A percentile compares a stretch with the other conserved stretches of the same genome.
Evolutionary conservation across 1,140 invertebrate species (phyloP).

Genomic region (Caenorhabditis brenneri): DNA sequence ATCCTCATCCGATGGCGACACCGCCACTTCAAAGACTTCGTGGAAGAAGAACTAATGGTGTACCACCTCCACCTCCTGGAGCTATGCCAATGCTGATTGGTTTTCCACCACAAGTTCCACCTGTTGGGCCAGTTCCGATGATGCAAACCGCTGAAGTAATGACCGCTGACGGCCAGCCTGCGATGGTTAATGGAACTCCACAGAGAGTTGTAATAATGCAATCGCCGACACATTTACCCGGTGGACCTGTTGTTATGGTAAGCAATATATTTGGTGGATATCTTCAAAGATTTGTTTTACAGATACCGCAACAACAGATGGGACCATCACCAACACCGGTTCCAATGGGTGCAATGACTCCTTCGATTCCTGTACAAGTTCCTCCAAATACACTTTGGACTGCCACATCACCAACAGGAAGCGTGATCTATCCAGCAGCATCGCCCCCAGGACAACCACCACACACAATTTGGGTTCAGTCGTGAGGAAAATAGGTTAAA

Average conservation of each 20-base stretch:
- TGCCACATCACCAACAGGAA: slow-evolving; percentile 15
- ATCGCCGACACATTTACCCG: neutral
- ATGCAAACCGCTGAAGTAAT: slow-evolving; percentile 22
- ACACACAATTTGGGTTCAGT: slow-evolving; percentile 15
- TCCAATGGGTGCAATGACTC: slow-evolving; percentile 17
- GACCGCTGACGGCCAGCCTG: neutral
- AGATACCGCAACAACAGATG: slow-evolving; percentile 1
- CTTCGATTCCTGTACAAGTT: slow-evolving; percentile 23
- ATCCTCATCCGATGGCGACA: neutral
- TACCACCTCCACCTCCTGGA: neutral
- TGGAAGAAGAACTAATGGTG: neutral
- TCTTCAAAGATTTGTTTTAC: neutral
- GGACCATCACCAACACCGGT: neutral
- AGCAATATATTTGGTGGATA: neutral
- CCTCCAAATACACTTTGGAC: neutral
- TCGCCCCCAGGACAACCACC: neutral
- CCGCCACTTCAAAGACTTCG: neutral
- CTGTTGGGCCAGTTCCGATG: neutral
- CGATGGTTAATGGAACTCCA: neutral
- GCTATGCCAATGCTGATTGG: neutral
- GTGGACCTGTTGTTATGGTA: slow-evolving; percentile 20
- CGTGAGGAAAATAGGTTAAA: neutral
- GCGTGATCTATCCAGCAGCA: neutral
- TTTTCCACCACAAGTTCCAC: slow-evolving; percentile 15
- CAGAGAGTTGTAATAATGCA: slow-evolving; percentile 8